Conservation (phyloP, 2,113 vertebrate genomes). For the Pluvialis apricaria region DNA sequence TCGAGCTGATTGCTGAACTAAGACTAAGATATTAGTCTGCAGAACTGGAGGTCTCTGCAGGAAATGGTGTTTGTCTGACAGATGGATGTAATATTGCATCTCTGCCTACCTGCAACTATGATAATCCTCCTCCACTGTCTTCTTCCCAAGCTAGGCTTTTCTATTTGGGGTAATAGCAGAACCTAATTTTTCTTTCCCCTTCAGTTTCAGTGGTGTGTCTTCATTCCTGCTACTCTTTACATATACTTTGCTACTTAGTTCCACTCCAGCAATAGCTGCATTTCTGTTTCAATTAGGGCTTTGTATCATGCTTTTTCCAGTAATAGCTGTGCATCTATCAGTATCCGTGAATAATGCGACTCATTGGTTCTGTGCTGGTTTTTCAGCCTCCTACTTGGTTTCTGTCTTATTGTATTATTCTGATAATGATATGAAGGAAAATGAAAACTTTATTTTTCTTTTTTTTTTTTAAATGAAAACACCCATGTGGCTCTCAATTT, state of each 20-base stretch:
- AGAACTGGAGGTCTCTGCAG: background rate
- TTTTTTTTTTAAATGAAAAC: background rate
- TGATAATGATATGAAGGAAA: background rate
- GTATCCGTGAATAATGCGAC: background rate
- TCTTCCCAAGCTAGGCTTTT: background rate
- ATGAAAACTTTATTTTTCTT: background rate
- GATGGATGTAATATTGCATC: background rate
- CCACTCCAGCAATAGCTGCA: background rate
- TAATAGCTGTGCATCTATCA: background rate
- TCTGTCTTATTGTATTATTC: background rate
- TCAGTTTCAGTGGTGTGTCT: background rate
- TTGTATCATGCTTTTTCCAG: background rate
- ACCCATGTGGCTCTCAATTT: background rate
- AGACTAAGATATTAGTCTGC: background rate
- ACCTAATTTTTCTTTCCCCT: background rate
- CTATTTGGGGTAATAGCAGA: background rate
- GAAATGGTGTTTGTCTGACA: background rate
- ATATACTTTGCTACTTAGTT: background rate
- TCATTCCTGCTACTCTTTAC: background rate
- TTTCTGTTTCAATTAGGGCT: background rate
- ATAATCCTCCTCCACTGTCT: background rate
- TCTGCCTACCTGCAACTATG: background rate
- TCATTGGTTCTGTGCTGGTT: background rate
- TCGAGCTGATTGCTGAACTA: background rate
- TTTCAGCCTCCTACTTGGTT: background rate